phyloP scores from a whole-genome alignment of 2,888 invertebrate species.

The Allolobophora icterica region DNA sequence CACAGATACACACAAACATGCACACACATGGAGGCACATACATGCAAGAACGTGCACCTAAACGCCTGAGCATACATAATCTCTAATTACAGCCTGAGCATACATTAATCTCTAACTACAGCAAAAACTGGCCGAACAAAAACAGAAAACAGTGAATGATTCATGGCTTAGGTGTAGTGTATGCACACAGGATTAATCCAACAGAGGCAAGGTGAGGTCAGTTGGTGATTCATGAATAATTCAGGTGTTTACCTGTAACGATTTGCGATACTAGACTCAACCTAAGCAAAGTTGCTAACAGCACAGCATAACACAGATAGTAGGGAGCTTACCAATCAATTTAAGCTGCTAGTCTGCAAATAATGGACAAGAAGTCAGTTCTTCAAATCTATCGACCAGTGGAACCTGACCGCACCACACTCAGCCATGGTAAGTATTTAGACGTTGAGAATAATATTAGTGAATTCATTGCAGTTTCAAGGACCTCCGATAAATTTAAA shows the following conservation, averaged over 20 bases:
- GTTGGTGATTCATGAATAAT: background rate
- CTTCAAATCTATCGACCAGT: background rate
- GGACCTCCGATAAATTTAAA: background rate
- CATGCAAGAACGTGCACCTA: background rate
- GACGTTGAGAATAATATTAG: background rate
- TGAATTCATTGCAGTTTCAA: background rate
- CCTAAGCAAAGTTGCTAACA: background rate
- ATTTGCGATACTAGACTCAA: no score
- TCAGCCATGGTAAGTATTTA: background rate
- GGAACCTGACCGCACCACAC: constrained; percentile 17
- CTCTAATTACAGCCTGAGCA: background rate
- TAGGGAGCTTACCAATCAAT: background rate
- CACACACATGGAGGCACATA: constrained; percentile 23
- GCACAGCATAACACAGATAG: background rate
- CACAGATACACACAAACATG: background rate
- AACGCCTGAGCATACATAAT: background rate
- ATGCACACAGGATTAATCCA: background rate
- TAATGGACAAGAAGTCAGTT: background rate
- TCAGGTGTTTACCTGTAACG: background rate
- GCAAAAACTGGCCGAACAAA: background rate
- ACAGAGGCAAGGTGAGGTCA: background rate
- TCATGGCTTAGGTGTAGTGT: background rate
- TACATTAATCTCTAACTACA: background rate
- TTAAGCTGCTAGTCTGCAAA: background rate
- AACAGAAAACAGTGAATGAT: background rate